Percentiles rank a stretch among this genome's conserved stretches.
Evolutionary conservation across 2,797 vertebrate genomes (phyloP).

Genomic region (Sphenopsis melanotis): DNA sequence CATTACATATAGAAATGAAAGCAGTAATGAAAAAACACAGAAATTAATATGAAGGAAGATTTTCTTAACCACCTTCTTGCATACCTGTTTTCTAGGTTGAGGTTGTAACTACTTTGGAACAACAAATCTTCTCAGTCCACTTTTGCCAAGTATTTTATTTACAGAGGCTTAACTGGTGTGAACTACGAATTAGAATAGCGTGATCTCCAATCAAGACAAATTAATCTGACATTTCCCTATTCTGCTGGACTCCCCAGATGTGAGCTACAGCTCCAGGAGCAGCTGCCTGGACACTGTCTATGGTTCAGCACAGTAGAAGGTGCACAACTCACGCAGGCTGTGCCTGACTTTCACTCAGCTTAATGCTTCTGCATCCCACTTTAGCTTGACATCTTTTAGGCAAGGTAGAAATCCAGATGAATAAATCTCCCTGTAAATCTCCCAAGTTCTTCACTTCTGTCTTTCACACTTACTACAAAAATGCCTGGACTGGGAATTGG

Average conservation of each 20-base stretch:
- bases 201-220: not conserved
- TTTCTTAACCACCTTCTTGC: not conserved
- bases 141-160: not conserved
- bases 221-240: not conserved
- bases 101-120: not conserved
- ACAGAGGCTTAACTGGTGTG: not conserved
- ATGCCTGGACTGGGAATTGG: not conserved
- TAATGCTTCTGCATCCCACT: accelerated
- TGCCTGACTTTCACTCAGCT: not conserved
- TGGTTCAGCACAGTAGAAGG: not conserved
- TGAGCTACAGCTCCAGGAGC: not conserved
- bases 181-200: not conserved
- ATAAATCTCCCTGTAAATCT: not conserved
- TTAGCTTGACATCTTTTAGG: not conserved
- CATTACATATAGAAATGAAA: not conserved
- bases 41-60: not conserved
- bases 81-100: not conserved
- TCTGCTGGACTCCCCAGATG: not conserved
- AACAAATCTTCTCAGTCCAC: not conserved
- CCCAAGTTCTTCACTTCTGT: not conserved
- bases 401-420: not conserved
- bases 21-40: not conserved
- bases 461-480: not conserved
- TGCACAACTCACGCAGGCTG: accelerated
- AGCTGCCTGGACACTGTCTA: accelerated